Evolutionary conservation across 2,888 invertebrate genomes (phyloP).

Genomic region (Agonopterix subpropinquella): DNA sequence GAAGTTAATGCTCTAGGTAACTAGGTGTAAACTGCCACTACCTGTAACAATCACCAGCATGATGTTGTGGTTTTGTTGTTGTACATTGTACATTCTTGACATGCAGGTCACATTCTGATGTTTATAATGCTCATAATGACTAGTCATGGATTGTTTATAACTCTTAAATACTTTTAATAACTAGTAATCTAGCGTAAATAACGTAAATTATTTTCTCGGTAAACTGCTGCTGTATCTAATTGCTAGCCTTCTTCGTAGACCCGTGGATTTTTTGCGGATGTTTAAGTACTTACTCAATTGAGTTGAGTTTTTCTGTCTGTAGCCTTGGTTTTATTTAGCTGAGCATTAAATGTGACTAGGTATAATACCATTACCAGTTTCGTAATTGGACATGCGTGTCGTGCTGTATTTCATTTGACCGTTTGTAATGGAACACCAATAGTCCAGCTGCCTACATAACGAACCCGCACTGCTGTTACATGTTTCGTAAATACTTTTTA

Average conservation of each 20-base stretch:
- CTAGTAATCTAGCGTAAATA: no score
- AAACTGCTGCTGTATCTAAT: background rate
- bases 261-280: background rate
- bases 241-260: background rate
- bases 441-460: background rate
- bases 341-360: background rate
- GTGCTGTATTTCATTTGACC: conserved; percentile 4
- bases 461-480: background rate
- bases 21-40: background rate
- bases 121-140: no score
- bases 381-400: conserved; percentile 7
- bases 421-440: conserved; percentile 18
- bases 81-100: background rate
- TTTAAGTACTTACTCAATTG: background rate
- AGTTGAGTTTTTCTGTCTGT: conserved; percentile 3
- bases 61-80: conserved; percentile 3
- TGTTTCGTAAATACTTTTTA: conserved; percentile 17
- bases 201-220: no score
- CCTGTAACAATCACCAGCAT: conserved; percentile 4
- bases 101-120: no score
- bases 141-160: no score
- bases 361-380: background rate
- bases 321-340: conserved; percentile 16
- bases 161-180: no score
- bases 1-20: conserved; percentile 8